Evolutionary conservation across 1,140 invertebrate genomes (phyloP).

Genomic region (Neodiprion pinetum): DNA sequence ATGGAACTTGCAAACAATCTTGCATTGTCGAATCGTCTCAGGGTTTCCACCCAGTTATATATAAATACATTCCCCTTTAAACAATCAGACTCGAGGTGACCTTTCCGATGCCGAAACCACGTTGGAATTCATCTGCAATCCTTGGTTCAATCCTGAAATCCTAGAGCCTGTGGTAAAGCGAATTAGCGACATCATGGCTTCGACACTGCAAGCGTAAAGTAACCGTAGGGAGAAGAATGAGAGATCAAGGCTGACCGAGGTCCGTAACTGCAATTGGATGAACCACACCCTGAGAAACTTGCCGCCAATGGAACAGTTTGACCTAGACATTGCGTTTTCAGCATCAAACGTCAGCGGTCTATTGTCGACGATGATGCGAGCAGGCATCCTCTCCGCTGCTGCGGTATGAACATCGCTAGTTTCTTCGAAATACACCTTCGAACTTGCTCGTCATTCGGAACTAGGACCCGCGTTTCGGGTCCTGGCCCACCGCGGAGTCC

Average conservation of each 20-base stretch:
- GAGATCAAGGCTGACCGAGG: too few relatives aligned
- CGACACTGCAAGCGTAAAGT: too few relatives aligned
- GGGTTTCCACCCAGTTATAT: not conserved
- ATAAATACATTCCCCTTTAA: not conserved
- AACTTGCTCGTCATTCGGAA: too few relatives aligned
- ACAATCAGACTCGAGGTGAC: not conserved
- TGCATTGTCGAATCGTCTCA: not conserved
- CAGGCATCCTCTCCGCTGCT: too few relatives aligned
- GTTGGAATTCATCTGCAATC: not conserved
- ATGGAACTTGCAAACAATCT: not conserved
- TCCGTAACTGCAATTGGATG: too few relatives aligned
- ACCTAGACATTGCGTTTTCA: not conserved
- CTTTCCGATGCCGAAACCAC: not conserved
- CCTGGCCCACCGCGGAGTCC: not conserved
- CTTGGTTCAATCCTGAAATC: not conserved
- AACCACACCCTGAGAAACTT: too few relatives aligned
- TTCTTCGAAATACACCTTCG: too few relatives aligned
- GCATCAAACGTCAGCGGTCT: too few relatives aligned
- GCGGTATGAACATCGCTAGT: too few relatives aligned
- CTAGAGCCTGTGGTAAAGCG: not conserved
- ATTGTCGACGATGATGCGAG: too few relatives aligned
- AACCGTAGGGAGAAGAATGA: too few relatives aligned
- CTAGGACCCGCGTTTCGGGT: not conserved
- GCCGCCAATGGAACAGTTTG: not conserved
- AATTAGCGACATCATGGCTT: not conserved